phyloP scores from a whole-genome alignment of 1,140 invertebrate genomes.

The Leptestheria dahalacensis region DNA sequence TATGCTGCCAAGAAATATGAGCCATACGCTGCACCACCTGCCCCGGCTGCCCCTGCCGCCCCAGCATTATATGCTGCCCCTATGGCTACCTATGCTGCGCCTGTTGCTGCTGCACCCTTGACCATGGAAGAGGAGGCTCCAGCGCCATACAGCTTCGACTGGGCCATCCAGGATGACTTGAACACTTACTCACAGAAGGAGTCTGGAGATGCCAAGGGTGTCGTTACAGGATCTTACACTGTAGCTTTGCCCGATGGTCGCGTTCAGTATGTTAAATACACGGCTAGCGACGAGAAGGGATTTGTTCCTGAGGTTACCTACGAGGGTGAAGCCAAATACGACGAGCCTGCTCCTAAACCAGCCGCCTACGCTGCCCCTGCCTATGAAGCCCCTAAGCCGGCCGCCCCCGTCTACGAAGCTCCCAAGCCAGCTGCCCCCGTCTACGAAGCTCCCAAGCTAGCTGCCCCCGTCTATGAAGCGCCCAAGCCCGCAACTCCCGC shows the following conservation, averaged over 20 bases:
- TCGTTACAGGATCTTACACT: neutral
- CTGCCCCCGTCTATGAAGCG: no score
- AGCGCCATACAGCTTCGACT: conserved; percentile 20
- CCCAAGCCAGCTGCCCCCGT: no score
- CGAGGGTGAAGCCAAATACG: conserved; percentile 5
- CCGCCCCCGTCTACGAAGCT: no score
- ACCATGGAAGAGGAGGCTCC: conserved; percentile 5
- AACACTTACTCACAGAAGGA: no score
- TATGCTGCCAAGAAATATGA: no score
- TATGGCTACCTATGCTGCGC: neutral
- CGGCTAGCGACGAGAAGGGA: conserved; percentile 1
- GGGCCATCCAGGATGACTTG: conserved; percentile 20
- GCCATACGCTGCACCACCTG: no score
- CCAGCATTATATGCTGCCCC: no score
- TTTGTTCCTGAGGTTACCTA: neutral
- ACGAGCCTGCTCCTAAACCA: no score
- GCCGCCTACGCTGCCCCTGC: conserved; percentile 5
- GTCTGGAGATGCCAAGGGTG: neutral
- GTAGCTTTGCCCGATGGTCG: neutral
- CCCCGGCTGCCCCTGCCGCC: no score
- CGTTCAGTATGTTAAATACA: neutral
- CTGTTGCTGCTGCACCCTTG: neutral
- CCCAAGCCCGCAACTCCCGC: no score
- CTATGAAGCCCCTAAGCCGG: no score
- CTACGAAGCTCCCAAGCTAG: no score